Evolutionary conservation across 2,113 vertebrate genomes (phyloP), one percentile per base, ranked within the genome.

Genomic region (Oncorhynchus mykiss): DNA sequence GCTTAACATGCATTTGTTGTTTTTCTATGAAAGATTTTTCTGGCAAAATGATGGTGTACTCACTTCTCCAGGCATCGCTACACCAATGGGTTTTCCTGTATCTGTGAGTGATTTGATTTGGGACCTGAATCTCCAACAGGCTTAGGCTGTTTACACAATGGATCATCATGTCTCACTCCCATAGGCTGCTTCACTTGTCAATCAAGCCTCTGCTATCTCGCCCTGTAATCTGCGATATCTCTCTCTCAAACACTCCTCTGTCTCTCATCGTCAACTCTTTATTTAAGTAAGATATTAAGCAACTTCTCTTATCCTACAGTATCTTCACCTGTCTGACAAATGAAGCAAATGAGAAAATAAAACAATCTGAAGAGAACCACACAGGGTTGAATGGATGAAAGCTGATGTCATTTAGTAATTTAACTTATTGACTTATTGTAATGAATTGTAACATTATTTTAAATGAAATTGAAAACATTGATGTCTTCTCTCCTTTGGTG

Each of bases 391-490:
- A 67, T 24, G 84, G 84, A 78, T 77, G 76, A 89, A 87, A 82
- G 39, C 39, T 59, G 54, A 51, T 86, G 82, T 79, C 69, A 88
- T 92, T 94, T 90, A 92, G 92, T 93, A 91, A 93, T 88, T 90
- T 94, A 87, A 92, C 93, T 93, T 92, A n/a, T n/a, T n/a, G n/a
- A n/a, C n/a, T n/a, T n/a, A 93, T 92, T 96, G 95, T 95, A 95
- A 95, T 94, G 95, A 96, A 95, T 94, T 96, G 95, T 96, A 96
- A 96, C 93, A 95, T 95, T 95, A 93, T 96, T 96, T 96, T 95
- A 96, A 96, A 97, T 97, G 96, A 97, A 68, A 39, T 74, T n/a
- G n/a, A 84, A 74, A n/a, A n/a, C n/a, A n/a, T 2, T 59, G 6
- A 20, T 72, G 13, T 34, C 20, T 27, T 51, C 25, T 22, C 11